Evolutionary conservation across 2,113 vertebrate species (phyloP), one percentile per base, ranked within the genome.

Genomic region (Chamaetylas fuelleborni): DNA sequence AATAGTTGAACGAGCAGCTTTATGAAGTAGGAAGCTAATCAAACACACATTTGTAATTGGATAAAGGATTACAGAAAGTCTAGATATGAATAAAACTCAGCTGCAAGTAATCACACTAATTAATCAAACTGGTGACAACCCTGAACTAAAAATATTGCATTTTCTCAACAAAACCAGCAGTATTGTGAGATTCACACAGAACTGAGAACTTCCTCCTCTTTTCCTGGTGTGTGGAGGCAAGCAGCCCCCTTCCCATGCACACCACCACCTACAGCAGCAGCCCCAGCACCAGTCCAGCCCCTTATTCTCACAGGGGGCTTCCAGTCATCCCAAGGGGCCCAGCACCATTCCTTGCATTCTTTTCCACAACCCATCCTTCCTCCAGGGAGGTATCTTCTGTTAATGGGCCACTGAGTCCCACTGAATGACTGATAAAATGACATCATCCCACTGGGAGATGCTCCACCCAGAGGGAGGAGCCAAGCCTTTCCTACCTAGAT

Each of bases 241-340:
- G 19, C 42, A 77, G 7, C 8, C 11, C 11, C 3, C 1, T 61
- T 65, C 12, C 61, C 33, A 38, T 4, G 19, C 1, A 45, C 3
- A 6, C 7, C 47, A 25, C 6, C 33, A 58, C 34, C 40, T 19
- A 38, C 38, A 38, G 38, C 0, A 79, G 20, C 45, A 51, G 11
- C 40, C 26, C 11, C 38, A 60, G 24, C 23, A 43, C 11, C 2
- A 3, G 11, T 3, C 13, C 51, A 76, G 43, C 26, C 15, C 33
- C 14, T 34, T 14, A 3, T 2, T 5, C 38, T 48, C 36, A 12
- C 2, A 6, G 10, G 19, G 19, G 7, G 1, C 26, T 36, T 40
- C 62, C 28, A 64, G 13, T 11, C n/a, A 67, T 18, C 11, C 45
- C 42, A n/a, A n/a, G n/a, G n/a, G n/a, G n/a, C n/a, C n/a, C n/a